Percentiles rank a stretch among this genome's conserved stretches.
Conservation (phyloP, 2,888 invertebrate genomes). For the Hemicrepidius hirtus region DNA sequence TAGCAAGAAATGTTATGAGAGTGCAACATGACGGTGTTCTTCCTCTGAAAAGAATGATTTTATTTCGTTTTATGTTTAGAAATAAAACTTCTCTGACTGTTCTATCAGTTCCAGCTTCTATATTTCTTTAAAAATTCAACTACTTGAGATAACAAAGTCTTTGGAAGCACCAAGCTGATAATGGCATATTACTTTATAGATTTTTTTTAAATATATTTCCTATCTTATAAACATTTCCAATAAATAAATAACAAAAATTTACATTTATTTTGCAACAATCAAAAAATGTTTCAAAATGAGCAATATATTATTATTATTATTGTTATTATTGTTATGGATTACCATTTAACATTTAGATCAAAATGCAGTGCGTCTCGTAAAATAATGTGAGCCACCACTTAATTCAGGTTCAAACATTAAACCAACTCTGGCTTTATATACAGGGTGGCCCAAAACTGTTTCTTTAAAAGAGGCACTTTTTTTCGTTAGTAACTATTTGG, state of each 20-base stretch:
- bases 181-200: slow-evolving; percentile 2
- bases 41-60: no score
- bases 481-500: no score
- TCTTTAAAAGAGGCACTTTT: no score
- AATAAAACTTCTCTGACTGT: not conserved
- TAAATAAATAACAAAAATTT: not conserved
- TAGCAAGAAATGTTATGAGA: no score
- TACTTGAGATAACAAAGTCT: slow-evolving; percentile 36
- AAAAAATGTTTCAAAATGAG: slow-evolving; percentile 5
- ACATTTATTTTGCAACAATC: not conserved
- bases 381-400: no score
- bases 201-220: not conserved
- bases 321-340: not conserved
- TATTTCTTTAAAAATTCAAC: slow-evolving; percentile 44
- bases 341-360: not conserved
- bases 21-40: no score
- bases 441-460: no score
- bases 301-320: no score
- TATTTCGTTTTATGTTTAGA: no score
- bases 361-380: no score
- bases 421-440: no score
- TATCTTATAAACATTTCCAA: not conserved
- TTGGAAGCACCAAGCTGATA: slow-evolving; percentile 51
- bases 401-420: no score
- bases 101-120: slow-evolving; percentile 25